These are phyloP conservation scores for Suncus etruscus DNA, from an alignment of 2,113 vertebrate species.

Conservation along the genomic window DNA sequence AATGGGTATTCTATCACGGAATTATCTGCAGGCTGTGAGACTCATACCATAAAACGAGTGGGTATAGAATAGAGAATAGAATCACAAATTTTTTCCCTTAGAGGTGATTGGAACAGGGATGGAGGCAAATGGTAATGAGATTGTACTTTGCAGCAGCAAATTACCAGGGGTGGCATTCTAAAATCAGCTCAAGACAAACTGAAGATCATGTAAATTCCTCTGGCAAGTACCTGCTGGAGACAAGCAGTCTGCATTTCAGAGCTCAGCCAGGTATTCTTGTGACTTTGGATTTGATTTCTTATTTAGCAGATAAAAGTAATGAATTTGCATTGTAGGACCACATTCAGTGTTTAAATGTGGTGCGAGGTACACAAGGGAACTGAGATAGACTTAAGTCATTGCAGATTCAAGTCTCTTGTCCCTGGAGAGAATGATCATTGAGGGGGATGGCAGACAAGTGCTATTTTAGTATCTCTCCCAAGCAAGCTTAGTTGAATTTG, in stretches of 20 bases:
- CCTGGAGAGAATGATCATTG: neutral
- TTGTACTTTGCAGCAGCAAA: neutral
- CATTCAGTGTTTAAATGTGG: neutral
- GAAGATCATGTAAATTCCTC: neutral
- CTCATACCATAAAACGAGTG: neutral
- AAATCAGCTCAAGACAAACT: conserved; percentile 24
- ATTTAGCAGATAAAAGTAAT: conserved; percentile 19
- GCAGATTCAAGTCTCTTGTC: neutral
- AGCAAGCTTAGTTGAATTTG: conserved; percentile 32
- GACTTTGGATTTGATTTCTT: neutral
- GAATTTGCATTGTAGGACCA: neutral
- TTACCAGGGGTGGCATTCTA: neutral
- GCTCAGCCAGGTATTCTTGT: neutral
- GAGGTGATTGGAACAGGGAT: neutral
- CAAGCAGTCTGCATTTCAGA: neutral
- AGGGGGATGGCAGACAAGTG: neutral
- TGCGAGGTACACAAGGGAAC: neutral
- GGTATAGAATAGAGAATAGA: neutral
- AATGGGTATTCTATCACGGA: too few species aligned
- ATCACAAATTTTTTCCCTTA: neutral
- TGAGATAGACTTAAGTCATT: neutral
- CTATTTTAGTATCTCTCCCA: conserved; percentile 40
- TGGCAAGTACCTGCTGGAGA: neutral
- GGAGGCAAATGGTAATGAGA: neutral
- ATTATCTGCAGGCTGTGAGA: neutral